Percentiles rank a stretch among this genome's conserved stretches.
These are phyloP conservation scores for Bedellia somnulentella DNA, from an alignment of 2,888 invertebrate genomes.

Conservation along the genomic window DNA sequence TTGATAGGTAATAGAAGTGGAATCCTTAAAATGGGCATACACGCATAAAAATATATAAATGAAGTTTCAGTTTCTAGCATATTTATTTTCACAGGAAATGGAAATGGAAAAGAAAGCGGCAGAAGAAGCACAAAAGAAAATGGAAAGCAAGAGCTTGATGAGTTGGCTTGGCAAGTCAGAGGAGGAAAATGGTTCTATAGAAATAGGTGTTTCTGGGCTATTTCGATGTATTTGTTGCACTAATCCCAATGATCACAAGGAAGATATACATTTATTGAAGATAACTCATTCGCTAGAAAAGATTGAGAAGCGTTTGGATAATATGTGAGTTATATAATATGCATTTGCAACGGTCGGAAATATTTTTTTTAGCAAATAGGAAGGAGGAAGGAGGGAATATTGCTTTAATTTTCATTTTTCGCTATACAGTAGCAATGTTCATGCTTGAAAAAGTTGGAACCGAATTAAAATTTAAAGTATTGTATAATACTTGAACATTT, in stretches of 20 bases:
- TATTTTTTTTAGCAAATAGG: no score
- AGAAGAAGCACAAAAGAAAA: constrained; percentile 78
- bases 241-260: constrained; percentile 82
- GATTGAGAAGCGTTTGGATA: constrained; percentile 74
- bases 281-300: constrained; percentile 80
- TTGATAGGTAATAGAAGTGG: no score
- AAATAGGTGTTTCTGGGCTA: constrained; percentile 80
- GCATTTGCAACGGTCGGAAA: no score
- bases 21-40: no score
- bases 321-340: constrained; percentile 30
- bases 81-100: no score
- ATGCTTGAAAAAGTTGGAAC: no score
- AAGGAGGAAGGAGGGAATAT: not conserved
- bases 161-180: constrained; percentile 72
- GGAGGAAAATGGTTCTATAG: constrained; percentile 82
- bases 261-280: constrained; percentile 79
- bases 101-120: constrained; percentile 81
- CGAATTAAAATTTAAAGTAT: no score
- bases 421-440: no score
- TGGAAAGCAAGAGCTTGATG: constrained; percentile 76
- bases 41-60: no score
- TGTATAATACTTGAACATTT: no score
- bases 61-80: no score
- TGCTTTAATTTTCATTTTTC: not conserved
- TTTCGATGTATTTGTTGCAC: constrained; percentile 89